Percentiles rank a stretch among this genome's conserved stretches.
These are phyloP conservation scores for Setophaga kirtlandii DNA, from an alignment of 2,113 vertebrate species.

Conservation along the genomic window DNA sequence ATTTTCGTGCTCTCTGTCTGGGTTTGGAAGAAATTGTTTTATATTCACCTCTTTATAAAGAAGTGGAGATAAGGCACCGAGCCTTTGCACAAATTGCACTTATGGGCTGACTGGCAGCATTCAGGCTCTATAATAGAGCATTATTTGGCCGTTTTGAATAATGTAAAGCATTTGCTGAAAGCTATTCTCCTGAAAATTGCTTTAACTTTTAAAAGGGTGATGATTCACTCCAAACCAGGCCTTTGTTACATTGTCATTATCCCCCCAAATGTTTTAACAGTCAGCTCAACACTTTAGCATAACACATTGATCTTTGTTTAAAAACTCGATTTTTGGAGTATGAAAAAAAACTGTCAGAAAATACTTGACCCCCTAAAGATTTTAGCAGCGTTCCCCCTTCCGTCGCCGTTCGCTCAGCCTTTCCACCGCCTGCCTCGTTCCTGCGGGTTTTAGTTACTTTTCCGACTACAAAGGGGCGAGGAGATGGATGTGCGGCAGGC, in stretches of 20 bases:
- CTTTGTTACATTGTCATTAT: conserved; percentile 96
- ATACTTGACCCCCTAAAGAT: conserved; percentile 69
- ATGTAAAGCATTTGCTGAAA: conserved; percentile 92
- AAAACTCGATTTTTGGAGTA: conserved; percentile 77
- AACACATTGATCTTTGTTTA: conserved; percentile 87
- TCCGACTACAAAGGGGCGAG: conserved; percentile 5
- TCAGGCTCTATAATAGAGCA: conserved; percentile 97
- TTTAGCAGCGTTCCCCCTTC: not conserved
- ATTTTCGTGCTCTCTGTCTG: conserved; percentile 92
- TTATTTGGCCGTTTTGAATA: conserved; percentile 99
- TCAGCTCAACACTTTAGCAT: conserved; percentile 84
- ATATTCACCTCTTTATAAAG: conserved; percentile 96
- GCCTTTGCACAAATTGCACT: conserved; percentile 97
- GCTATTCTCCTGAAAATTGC: conserved; percentile 98
- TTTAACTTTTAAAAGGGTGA: conserved; percentile 98
- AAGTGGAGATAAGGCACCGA: conserved; percentile 91
- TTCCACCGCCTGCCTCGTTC: not conserved
- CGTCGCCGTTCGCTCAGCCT: not conserved
- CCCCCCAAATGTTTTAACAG: conserved; percentile 92
- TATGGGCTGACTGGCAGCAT: conserved; percentile 95
- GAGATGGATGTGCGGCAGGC: not conserved
- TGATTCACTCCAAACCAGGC: conserved; percentile 90
- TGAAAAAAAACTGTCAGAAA: conserved; percentile 72
- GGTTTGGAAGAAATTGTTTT: conserved; percentile 97
- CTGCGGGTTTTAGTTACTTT: conserved; percentile 59